Evolutionary conservation across 1,140 invertebrate genomes (phyloP), one percentile per base, ranked within the genome.

Genomic region (Reticulitermes speratus): DNA sequence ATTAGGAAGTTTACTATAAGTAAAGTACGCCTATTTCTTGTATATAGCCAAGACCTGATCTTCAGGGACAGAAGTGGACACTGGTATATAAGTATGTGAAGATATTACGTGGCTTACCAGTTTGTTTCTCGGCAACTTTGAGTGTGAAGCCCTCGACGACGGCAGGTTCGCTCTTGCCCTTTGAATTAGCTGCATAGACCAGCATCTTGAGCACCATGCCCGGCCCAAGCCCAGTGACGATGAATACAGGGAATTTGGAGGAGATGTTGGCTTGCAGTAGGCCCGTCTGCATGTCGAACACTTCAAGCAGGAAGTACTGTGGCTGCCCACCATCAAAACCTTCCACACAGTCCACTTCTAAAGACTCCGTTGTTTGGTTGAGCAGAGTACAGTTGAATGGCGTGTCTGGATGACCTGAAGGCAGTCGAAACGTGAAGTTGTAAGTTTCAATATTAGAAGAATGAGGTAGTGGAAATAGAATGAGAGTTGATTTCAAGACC

Each of bases 111-210:
- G 44, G 52, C 92, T 94, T 92, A 96, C 96, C 95, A 90, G 95
- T 96, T 91, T 96, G 95, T 89, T 96, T 96, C 89, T 97, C 95
- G 45, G 96, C 95, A 81, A 94, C 92, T 90, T 96, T 96, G 2
- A 96, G 91, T 16, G 95, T 96, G 88, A 93, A 94, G 30, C 93
- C 94, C 88, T 95, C 94, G 3, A 95, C 87, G 23, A 91, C 89
- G 16, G 93, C 91, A 21, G 91, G 88, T 55, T 97, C 96, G 87
- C 96, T 97, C 69, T 94, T 92, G 44, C 97, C 97, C 90, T 97
- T 97, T 44, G 95, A 94, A 91, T 98, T 98, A 69, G 95, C 94
- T 1, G 97, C 95, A 89, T 96, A 97, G 8, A 97, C 91, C 82
- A 93, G 91, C 90, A 97, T 94, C 85, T 93, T 93, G 44, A 96